phyloP scores from a whole-genome alignment of 2,113 vertebrate species.

The Paracanthobrama guichenoti region DNA sequence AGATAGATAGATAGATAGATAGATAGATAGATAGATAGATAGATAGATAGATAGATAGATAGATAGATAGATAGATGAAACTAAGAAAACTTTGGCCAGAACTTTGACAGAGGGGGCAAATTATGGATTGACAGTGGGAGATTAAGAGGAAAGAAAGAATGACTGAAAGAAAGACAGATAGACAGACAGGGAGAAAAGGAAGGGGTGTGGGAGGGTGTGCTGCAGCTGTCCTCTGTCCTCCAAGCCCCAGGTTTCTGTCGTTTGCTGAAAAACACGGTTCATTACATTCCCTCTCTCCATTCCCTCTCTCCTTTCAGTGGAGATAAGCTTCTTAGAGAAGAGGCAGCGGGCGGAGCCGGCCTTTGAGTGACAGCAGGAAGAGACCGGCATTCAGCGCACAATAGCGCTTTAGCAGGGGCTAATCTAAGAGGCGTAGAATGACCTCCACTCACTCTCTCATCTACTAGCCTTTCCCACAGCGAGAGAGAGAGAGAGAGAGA shows the following conservation, averaged over 20 bases:
- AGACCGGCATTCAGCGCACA: constrained; percentile 99
- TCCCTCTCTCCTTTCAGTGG: constrained; percentile 83
- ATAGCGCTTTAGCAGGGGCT: constrained; percentile 99
- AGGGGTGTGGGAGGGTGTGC: constrained; percentile 62
- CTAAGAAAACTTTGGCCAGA: constrained; percentile 24
- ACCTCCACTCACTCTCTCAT: constrained; percentile 99
- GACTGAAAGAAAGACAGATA: constrained; percentile 49
- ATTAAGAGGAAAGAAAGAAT: constrained; percentile 53
- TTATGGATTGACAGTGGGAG: constrained; percentile 54
- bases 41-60: not conserved
- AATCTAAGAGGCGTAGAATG: constrained; percentile 99
- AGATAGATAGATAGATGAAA: not conserved
- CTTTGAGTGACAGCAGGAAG: constrained; percentile 99
- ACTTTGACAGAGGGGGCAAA: constrained; percentile 33
- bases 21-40: not conserved
- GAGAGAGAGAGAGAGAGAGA: constrained; percentile 61
- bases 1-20: not conserved
- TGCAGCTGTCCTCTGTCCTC: constrained; percentile 94
- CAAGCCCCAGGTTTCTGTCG: constrained; percentile 96
- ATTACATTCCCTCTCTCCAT: constrained; percentile 99
- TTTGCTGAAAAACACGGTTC: constrained; percentile 98
- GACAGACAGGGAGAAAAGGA: constrained; percentile 49
- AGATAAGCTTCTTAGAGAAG: constrained; percentile 99
- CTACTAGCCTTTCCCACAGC: constrained; percentile 93
- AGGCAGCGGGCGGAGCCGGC: constrained; percentile 93